These are phyloP conservation scores for Drosophila jambulina DNA, from an alignment of 1,140 invertebrate species.

Conservation along the genomic window DNA sequence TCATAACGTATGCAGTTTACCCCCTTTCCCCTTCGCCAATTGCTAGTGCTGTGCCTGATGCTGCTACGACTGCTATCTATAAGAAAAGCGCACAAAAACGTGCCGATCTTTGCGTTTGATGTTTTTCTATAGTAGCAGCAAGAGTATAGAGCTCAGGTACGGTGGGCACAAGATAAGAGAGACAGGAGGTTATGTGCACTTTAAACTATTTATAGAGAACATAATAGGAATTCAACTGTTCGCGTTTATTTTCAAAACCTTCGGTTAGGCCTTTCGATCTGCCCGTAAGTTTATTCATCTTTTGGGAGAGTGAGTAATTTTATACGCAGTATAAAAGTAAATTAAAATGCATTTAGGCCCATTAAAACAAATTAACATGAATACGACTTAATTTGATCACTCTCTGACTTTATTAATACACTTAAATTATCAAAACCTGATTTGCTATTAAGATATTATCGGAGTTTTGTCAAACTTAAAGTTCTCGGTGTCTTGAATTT, in stretches of 20 bases:
- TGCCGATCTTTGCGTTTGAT: constrained; percentile 49
- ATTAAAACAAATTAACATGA: constrained; percentile 12
- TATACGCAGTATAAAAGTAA: not conserved
- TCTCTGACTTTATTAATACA: not conserved
- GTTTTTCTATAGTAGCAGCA: constrained; percentile 46
- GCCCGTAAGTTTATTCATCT: constrained; percentile 12
- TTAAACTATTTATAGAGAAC: not conserved
- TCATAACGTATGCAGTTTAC: constrained; percentile 1
- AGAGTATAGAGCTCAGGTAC: constrained; percentile 14
- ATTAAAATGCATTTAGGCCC: constrained; percentile 7
- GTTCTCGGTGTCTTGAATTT: not conserved
- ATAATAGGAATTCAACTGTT: not conserved
- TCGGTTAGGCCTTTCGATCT: not conserved
- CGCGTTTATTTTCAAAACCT: not conserved
- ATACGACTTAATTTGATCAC: not conserved
- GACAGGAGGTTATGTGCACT: not conserved
- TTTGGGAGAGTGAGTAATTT: not conserved
- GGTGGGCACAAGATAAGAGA: constrained; percentile 8
- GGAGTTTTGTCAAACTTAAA: not conserved
- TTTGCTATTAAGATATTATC: not conserved
- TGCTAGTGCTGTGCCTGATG: not conserved
- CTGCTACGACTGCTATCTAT: constrained; percentile 15
- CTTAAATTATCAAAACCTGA: not conserved
- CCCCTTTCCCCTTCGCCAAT: not conserved
- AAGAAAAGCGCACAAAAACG: constrained; percentile 49